Evolutionary conservation across 2,888 invertebrate species (phyloP).

Genomic region (Chalcis sispes): DNA sequence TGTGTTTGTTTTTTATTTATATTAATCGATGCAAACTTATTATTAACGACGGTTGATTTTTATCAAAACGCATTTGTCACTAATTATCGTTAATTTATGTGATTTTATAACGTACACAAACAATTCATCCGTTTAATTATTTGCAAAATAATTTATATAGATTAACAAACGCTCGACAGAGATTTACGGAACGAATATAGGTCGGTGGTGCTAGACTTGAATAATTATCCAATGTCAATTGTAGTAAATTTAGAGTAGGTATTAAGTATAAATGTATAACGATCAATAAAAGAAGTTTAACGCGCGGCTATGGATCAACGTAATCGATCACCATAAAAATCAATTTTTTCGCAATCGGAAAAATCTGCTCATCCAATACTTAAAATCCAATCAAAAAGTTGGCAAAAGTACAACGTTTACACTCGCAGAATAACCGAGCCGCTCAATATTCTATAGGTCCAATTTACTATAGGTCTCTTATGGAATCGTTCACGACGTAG

Average conservation of each 20-base stretch:
- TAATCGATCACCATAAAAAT: not conserved
- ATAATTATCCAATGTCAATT: not conserved
- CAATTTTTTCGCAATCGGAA: not conserved
- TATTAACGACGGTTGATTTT: no score
- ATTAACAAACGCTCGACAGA: constrained; percentile 12
- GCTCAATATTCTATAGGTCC: not conserved
- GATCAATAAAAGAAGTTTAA: not conserved
- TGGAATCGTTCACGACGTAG: constrained; percentile 12
- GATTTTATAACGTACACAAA: not conserved
- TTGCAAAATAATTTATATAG: constrained; percentile 36
- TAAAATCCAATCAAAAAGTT: no score
- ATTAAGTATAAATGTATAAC: not conserved
- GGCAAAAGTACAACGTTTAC: no score
- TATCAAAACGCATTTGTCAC: no score
- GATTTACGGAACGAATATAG: constrained; percentile 27
- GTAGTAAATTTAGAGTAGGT: not conserved
- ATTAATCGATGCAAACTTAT: no score
- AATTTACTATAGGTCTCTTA: constrained; percentile 9
- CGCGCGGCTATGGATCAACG: not conserved
- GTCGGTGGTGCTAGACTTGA: not conserved
- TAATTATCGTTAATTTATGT: constrained; percentile 13
- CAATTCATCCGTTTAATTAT: constrained; percentile 42
- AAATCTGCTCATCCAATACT: not conserved
- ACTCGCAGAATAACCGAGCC: no score
- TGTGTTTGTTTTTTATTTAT: no score